These are phyloP conservation scores for Balanococcus diminutus DNA, from an alignment of 2,888 invertebrate genomes.

Conservation along the genomic window DNA sequence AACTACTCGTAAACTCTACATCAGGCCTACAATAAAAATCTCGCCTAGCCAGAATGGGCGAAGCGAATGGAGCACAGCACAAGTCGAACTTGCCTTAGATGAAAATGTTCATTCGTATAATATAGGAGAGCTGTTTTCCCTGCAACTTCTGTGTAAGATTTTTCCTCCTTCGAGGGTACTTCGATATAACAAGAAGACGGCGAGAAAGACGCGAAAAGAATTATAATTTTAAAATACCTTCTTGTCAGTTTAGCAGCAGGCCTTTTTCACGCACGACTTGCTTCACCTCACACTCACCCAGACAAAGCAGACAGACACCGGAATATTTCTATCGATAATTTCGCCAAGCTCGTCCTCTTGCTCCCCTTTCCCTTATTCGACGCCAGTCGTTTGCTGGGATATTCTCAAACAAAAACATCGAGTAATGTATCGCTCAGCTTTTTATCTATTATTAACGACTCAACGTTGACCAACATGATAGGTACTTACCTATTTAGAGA, in stretches of 20 bases:
- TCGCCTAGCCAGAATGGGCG: neutral
- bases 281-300: too few relatives aligned
- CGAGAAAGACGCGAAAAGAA: constrained; percentile 19
- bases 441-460: too few relatives aligned
- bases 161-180: neutral
- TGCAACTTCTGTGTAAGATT: neutral
- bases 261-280: constrained; percentile 8
- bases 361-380: neutral
- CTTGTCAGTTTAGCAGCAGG: neutral
- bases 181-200: constrained; percentile 2
- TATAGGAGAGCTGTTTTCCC: neutral
- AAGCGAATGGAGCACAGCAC: neutral
- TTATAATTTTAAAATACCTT: constrained; percentile 20
- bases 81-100: neutral
- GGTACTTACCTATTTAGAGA: too few relatives aligned
- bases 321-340: constrained; percentile 20
- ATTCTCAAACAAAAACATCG: neutral
- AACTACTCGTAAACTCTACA: neutral
- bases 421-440: neutral
- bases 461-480: too few relatives aligned
- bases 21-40: neutral
- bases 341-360: neutral
- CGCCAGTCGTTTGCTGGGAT: neutral
- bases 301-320: too few relatives aligned
- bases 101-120: neutral